phyloP scores from a whole-genome alignment of 2,113 vertebrate genomes.

The Poecilia latipinna region DNA sequence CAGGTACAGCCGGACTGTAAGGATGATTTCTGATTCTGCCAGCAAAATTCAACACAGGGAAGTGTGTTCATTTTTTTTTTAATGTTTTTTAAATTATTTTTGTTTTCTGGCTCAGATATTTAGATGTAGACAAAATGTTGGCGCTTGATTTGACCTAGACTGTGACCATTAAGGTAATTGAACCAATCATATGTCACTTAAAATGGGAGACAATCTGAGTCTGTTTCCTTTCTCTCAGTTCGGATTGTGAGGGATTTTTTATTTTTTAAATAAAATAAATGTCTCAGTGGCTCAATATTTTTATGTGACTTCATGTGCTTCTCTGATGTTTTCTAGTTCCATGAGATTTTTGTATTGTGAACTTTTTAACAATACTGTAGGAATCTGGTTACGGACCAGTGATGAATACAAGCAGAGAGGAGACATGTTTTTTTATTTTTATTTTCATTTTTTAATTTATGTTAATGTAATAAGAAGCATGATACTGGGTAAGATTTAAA shows the following conservation, averaged over 20 bases:
- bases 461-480: constrained; percentile 54
- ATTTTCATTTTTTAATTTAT: constrained; percentile 19
- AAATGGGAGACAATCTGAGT: constrained; percentile 63
- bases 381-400: constrained; percentile 16
- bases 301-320: constrained; percentile 19
- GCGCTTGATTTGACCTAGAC: constrained; percentile 67
- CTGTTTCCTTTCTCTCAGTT: constrained; percentile 33
- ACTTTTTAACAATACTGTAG: constrained; percentile 20
- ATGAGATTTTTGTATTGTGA: constrained; percentile 42
- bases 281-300: constrained; percentile 32
- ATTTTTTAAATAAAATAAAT: neutral
- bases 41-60: constrained; percentile 47
- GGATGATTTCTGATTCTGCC: constrained; percentile 21
- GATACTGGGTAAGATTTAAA: constrained; percentile 32
- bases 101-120: constrained; percentile 25
- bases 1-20: constrained; percentile 21
- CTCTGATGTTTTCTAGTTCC: constrained; percentile 39
- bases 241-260: constrained; percentile 14
- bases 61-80: constrained; percentile 15
- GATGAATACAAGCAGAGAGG: neutral
- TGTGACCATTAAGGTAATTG: constrained; percentile 69
- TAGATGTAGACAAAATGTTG: constrained; percentile 10
- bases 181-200: constrained; percentile 33
- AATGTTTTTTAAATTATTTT: constrained; percentile 21
- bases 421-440: neutral